These are phyloP conservation scores for Leptothorax acervorum DNA, from an alignment of 2,888 invertebrate genomes.

Conservation along the genomic window DNA sequence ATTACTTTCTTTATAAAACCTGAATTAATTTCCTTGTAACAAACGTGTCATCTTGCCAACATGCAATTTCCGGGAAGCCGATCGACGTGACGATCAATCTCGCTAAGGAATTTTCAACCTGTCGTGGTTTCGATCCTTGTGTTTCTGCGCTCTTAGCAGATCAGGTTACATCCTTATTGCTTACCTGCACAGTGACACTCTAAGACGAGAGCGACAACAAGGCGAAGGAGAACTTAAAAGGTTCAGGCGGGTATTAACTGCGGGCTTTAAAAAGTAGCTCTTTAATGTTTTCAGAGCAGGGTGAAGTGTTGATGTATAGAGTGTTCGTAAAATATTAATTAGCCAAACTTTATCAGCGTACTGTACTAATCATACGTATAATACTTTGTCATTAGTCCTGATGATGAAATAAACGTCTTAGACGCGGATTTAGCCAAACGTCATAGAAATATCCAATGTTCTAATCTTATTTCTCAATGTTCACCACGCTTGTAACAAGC, in stretches of 20 bases:
- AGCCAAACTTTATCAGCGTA: neutral
- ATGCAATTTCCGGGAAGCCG: conserved; percentile 67
- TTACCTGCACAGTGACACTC: conserved; percentile 58
- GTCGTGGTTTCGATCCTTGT: conserved; percentile 54
- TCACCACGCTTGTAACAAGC: neutral
- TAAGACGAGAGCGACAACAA: conserved; percentile 40
- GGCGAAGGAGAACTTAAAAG: conserved; percentile 28
- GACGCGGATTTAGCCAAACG: neutral
- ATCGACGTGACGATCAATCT: conserved; percentile 58
- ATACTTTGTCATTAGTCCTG: neutral
- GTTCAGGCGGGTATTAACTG: conserved; percentile 20
- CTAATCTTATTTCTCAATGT: neutral
- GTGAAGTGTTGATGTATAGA: neutral
- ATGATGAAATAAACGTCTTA: neutral
- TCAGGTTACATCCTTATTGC: conserved; percentile 70
- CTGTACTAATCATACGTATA: neutral
- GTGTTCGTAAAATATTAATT: neutral
- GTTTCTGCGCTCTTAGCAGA: conserved; percentile 53
- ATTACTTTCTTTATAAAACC: neutral
- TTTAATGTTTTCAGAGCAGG: conserved; percentile 6
- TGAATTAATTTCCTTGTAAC: conserved; percentile 6
- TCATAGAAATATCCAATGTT: neutral
- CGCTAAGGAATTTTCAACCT: conserved; percentile 66
- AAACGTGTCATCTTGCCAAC: neutral
- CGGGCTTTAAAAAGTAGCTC: conserved; percentile 19